phyloP scores from a whole-genome alignment of 2,797 vertebrate species.

The Gambelia wislizenii region DNA sequence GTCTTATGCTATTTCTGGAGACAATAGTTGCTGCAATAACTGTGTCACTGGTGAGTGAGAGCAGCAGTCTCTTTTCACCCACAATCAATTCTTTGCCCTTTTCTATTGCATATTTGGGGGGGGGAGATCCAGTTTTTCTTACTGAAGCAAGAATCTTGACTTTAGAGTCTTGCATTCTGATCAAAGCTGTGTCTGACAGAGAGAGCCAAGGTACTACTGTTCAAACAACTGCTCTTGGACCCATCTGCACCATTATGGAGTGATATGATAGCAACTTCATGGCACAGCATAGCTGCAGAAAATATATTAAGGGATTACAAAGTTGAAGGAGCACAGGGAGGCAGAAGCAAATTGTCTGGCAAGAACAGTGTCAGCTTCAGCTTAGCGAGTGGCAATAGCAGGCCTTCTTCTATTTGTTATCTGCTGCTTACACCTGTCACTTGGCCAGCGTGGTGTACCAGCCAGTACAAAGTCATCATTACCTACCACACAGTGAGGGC shows the following conservation, averaged over 20 bases:
- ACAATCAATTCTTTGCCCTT: constrained; percentile 55
- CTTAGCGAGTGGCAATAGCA: constrained; percentile 36
- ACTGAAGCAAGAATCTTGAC: constrained; percentile 38
- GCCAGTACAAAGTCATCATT: not conserved
- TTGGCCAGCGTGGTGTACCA: not conserved
- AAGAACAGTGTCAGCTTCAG: constrained; percentile 36
- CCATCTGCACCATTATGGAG: constrained; percentile 45
- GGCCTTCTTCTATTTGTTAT: constrained; percentile 19
- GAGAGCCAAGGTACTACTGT: constrained; percentile 30
- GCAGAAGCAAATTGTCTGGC: constrained; percentile 34
- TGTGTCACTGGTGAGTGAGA: constrained; percentile 42
- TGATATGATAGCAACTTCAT: constrained; percentile 14
- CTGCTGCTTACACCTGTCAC: not conserved
- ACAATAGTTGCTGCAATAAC: constrained; percentile 53
- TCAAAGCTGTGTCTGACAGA: constrained; percentile 44
- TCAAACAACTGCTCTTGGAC: constrained; percentile 51
- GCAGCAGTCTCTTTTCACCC: constrained; percentile 37
- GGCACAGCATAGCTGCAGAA: constrained; percentile 28
- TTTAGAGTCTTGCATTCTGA: constrained; percentile 42
- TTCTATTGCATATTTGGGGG: constrained; percentile 54
- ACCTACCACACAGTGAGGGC: not conserved
- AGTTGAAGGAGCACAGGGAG: constrained; percentile 23
- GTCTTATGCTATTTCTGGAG: constrained; percentile 48
- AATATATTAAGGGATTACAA: constrained; percentile 36
- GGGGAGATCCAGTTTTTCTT: constrained; percentile 36